phyloP scores from a whole-genome alignment of 2,113 vertebrate species.

The Pycnonotus jocosus region DNA sequence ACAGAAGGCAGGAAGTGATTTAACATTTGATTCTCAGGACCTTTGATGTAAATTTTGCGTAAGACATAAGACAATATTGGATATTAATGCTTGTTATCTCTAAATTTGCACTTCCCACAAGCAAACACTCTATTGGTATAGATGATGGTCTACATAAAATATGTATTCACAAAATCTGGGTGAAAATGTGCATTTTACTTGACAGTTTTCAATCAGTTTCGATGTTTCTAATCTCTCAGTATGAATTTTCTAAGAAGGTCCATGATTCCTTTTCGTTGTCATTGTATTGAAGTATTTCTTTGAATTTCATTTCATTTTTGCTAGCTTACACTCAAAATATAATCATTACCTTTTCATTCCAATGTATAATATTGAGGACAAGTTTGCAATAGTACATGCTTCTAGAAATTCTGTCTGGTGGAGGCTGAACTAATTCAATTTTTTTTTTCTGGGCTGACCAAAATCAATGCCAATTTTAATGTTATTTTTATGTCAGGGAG shows the following conservation, averaged over 20 bases:
- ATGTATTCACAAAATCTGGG: neutral
- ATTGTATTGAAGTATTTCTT: neutral
- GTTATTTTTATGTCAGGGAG: neutral
- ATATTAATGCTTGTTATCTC: neutral
- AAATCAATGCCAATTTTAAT: neutral
- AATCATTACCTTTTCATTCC: neutral
- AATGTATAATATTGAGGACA: neutral
- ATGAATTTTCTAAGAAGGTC: neutral
- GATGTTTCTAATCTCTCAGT: neutral
- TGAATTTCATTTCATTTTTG: neutral
- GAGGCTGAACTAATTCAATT: neutral
- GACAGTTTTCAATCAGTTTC: neutral
- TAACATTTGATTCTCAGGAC: neutral
- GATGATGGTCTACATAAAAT: neutral
- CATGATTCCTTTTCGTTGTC: neutral
- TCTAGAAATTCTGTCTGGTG: neutral
- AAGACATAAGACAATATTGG: neutral
- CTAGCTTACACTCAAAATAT: neutral
- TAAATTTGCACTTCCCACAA: neutral
- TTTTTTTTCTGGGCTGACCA: neutral
- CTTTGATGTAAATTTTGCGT: neutral
- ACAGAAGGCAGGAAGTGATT: neutral
- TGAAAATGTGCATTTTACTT: neutral
- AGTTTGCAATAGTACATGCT: neutral
- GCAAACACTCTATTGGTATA: neutral